phyloP scores from a whole-genome alignment of 2,888 invertebrate species.

The Pteria penguin region DNA sequence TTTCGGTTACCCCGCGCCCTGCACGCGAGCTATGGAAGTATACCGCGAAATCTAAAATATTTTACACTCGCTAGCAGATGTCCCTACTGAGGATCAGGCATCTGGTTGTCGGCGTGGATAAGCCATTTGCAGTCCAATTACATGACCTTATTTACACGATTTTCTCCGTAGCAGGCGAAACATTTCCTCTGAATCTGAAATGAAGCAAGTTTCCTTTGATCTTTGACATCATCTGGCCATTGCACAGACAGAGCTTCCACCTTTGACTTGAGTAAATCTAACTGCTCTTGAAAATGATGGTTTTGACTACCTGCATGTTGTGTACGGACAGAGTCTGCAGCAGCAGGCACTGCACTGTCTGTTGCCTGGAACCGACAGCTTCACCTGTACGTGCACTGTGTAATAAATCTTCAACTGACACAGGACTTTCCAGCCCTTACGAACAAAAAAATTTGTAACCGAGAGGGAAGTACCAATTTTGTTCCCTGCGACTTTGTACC shows the following conservation, averaged over 20 bases:
- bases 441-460: conserved; percentile 9
- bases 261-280: not conserved
- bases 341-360: too few species aligned
- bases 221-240: too few species aligned
- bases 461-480: conserved; percentile 3
- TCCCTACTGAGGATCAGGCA: conserved; percentile 26
- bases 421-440: not conserved
- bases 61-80: conserved; percentile 6
- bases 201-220: not conserved
- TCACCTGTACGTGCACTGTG: too few species aligned
- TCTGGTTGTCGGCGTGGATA: not conserved
- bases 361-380: too few species aligned
- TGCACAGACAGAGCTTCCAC: not conserved
- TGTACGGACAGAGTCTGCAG: not conserved
- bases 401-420: not conserved
- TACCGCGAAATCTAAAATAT: not conserved
- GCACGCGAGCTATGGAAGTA: conserved; percentile 1
- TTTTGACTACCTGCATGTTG: too few species aligned
- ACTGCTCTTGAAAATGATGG: too few species aligned
- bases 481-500: conserved; percentile 1
- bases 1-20: conserved; percentile 8
- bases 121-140: conserved; percentile 1
- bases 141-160: conserved; percentile 18
- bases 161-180: conserved; percentile 17
- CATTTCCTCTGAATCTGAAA: not conserved